These are phyloP conservation scores for Sphenodon punctatus DNA, from an alignment of 2,797 vertebrate species.

Conservation along the genomic window DNA sequence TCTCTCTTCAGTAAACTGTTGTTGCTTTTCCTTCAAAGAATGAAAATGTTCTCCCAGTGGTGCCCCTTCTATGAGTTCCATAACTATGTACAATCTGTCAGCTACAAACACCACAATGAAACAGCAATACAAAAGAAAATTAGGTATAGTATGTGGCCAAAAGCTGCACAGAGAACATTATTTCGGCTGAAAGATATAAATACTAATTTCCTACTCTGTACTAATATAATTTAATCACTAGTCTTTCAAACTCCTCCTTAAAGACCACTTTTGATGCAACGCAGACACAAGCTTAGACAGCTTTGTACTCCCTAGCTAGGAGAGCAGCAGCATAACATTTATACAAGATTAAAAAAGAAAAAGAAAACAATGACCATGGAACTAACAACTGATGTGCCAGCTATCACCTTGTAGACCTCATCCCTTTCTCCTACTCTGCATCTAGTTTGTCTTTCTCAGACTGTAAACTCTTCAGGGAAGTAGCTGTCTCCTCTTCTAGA, in stretches of 20 bases:
- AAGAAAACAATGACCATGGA: neutral
- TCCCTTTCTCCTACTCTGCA: neutral
- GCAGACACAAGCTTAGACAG: neutral
- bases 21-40: slow-evolving; percentile 89
- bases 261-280: neutral
- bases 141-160: neutral
- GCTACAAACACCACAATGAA: slow-evolving; percentile 62
- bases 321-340: neutral
- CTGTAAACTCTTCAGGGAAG: neutral
- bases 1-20: slow-evolving; percentile 85
- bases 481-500: neutral
- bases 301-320: neutral
- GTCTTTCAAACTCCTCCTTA: neutral
- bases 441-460: neutral
- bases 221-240: neutral
- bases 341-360: neutral
- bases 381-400: neutral
- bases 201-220: too few relatives aligned
- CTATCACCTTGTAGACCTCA: neutral
- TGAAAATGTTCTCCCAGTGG: slow-evolving; percentile 86
- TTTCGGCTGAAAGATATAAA: neutral
- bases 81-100: slow-evolving; percentile 88
- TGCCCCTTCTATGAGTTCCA: slow-evolving; percentile 90
- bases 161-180: neutral
- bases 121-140: neutral